Evolutionary conservation across 2,113 vertebrate genomes (phyloP), one percentile per base, ranked within the genome.

Genomic region (Varanus salvator): DNA sequence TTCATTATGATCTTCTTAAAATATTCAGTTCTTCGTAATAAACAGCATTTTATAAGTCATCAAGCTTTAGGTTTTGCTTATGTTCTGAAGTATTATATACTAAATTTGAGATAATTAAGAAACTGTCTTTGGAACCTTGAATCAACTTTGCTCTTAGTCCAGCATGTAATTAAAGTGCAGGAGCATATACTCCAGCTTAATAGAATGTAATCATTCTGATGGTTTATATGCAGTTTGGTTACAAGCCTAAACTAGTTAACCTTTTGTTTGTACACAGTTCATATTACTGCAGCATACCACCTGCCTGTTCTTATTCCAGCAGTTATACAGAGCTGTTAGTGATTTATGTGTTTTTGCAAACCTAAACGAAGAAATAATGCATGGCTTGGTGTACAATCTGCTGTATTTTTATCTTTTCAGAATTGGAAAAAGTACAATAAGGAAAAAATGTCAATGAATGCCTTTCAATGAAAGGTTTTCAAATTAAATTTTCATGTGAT

Each of bases 401-500:
- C 88, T 91, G 92, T 91, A 92, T 95, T 96, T 83, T 96, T 48
- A 93, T 95, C 96, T 95, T 93, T 86, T 95, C 89, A 50, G 80
- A 96, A 96, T 88, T 91, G 93, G 94, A 93, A 90, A 96, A 95
- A 69, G 94, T 95, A 94, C 95, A 93, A 90, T 95, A 96, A 95
- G 92, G 96, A 96, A 95, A 95, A 76, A 94, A 93, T 96, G 95
- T 90, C 92, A 84, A 89, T 92, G 86, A 76, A 92, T 95, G 94
- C 90, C 94, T 96, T 97, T 96, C 96, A 94, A 95, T 95, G 96
- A 95, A 91, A 93, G 84, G 93, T 95, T 97, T 96, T 94, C 94
- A 95, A 94, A 97, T 97, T 96, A 96, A 97, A 96, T 94, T 97
- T 97, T 97, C 92, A 96, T 97, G 94, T 90, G 92, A 83, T 90